Conservation (phyloP, 1,140 invertebrate species). For the Drosophila sp. region DNA sequence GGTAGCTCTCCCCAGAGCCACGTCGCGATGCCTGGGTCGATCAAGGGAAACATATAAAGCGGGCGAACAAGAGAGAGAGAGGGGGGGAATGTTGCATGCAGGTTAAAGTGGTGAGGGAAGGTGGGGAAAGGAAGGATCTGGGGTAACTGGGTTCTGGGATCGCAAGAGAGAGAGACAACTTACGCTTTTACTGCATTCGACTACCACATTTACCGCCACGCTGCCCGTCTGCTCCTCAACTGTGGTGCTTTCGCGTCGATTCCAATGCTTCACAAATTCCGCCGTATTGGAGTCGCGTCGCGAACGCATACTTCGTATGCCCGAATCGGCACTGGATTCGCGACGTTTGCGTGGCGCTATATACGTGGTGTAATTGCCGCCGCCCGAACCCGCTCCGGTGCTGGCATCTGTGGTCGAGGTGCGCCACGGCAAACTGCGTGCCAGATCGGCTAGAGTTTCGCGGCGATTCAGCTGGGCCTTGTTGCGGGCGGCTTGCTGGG, state of each 20-base stretch:
- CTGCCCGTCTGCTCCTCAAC: slow-evolving; percentile 63
- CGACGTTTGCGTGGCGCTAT: slow-evolving; percentile 87
- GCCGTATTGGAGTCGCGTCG: slow-evolving; percentile 89
- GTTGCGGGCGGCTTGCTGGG: slow-evolving; percentile 78
- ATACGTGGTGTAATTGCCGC: slow-evolving; percentile 69
- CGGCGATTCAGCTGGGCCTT: slow-evolving; percentile 89
- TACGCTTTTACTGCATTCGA: slow-evolving; percentile 73
- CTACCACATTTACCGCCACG: slow-evolving; percentile 60
- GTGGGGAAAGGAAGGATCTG: neutral
- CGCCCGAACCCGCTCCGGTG: slow-evolving; percentile 60
- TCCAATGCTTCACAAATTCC: slow-evolving; percentile 89
- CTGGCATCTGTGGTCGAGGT: slow-evolving; percentile 85
- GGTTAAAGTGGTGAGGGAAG: neutral
- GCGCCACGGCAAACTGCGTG: slow-evolving; percentile 89
- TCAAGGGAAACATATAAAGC: slow-evolving; percentile 33
- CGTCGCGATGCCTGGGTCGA: slow-evolving; percentile 83
- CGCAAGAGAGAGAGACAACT: slow-evolving; percentile 41
- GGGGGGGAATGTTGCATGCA: neutral
- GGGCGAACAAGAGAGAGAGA: slow-evolving; percentile 12
- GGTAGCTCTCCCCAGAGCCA: slow-evolving; percentile 87
- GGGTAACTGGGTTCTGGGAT: no score
- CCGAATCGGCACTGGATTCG: slow-evolving; percentile 92
- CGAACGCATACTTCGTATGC: slow-evolving; percentile 90
- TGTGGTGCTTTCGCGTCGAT: slow-evolving; percentile 84
- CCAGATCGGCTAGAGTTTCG: slow-evolving; percentile 93